phyloP scores from a whole-genome alignment of 2,113 vertebrate species.

The Neodontobutis hainanensis region DNA sequence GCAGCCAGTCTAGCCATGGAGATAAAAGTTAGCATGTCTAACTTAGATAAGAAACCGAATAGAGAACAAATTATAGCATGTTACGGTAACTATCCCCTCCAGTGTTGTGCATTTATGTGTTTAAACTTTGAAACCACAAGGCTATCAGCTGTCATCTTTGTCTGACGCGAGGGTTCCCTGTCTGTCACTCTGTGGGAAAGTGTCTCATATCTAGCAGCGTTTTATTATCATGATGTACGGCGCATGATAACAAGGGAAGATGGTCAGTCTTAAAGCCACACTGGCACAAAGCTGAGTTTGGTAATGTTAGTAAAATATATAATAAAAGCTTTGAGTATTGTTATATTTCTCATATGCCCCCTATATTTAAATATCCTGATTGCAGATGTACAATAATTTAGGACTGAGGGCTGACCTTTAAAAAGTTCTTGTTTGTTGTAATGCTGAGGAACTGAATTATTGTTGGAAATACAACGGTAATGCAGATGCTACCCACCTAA shows the following conservation, averaged over 20 bases:
- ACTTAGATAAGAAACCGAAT: conserved; percentile 2
- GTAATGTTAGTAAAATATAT: no score
- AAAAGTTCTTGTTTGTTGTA: not conserved
- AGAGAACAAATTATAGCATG: conserved; percentile 1
- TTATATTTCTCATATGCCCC: no score
- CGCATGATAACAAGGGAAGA: not conserved
- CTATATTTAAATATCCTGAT: not conserved
- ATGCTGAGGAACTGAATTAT: no score
- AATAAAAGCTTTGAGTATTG: no score
- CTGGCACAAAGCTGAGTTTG: no score
- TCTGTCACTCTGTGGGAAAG: conserved; percentile 33
- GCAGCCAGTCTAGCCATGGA: not conserved
- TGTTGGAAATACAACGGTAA: no score
- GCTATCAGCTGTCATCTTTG: conserved; percentile 27
- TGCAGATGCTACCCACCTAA: no score
- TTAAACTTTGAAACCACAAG: conserved; percentile 40
- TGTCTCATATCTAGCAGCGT: conserved; percentile 10
- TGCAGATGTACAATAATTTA: not conserved
- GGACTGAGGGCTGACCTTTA: not conserved
- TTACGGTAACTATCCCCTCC: not conserved
- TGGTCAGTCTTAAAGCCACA: not conserved
- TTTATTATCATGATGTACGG: not conserved
- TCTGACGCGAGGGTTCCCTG: conserved; percentile 44
- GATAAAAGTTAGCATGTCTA: not conserved
- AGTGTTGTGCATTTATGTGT: not conserved